These are phyloP conservation scores for Damaliscus lunatus DNA, from an alignment of 2,113 vertebrate genomes.

Conservation along the genomic window DNA sequence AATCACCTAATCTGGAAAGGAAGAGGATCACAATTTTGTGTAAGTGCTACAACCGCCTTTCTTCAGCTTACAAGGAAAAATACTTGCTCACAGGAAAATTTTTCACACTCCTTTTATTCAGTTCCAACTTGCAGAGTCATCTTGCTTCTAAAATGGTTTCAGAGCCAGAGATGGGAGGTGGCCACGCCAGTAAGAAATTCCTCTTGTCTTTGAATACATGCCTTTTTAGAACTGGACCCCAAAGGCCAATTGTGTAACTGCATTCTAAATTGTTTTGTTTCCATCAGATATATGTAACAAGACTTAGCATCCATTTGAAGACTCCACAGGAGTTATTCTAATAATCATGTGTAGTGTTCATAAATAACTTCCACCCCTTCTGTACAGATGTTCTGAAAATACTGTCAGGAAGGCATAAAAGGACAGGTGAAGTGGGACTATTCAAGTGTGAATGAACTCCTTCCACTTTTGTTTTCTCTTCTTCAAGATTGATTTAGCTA, in stretches of 20 bases:
- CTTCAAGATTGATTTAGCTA: background rate
- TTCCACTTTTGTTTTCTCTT: background rate
- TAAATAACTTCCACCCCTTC: background rate
- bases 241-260: background rate
- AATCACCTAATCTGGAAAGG: constrained; percentile 31
- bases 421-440: background rate
- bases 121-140: constrained; percentile 50
- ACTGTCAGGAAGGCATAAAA: background rate
- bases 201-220: background rate
- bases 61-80: constrained; percentile 63
- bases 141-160: constrained; percentile 53
- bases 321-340: background rate
- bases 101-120: constrained; percentile 69
- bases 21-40: background rate
- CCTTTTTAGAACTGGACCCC: background rate
- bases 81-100: constrained; percentile 56
- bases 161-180: constrained; percentile 21
- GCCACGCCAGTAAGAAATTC: background rate
- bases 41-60: background rate
- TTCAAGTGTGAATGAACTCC: background rate
- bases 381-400: background rate
- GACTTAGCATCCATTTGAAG: background rate
- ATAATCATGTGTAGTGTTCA: background rate
- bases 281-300: background rate
- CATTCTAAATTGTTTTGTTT: background rate